Conservation (phyloP, 2,797 vertebrate species). For the Coregonus ussuriensis region DNA sequence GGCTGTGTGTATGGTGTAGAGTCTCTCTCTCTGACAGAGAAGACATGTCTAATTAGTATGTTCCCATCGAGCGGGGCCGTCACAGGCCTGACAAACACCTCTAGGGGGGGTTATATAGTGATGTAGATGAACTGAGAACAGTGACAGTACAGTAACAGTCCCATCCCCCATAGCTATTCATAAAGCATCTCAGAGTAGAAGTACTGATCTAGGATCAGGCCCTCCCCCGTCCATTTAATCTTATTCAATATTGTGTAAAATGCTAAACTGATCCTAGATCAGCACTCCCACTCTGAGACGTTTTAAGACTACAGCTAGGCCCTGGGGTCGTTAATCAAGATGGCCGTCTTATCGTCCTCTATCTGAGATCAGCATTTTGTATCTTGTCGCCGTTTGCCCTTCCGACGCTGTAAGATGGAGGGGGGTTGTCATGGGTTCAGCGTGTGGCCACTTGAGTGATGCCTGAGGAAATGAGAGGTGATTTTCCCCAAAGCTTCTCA, state of each 20-base stretch:
- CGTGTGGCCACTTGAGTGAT: constrained; percentile 70
- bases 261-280: neutral
- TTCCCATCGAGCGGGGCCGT: constrained; percentile 27
- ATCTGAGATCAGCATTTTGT: constrained; percentile 48
- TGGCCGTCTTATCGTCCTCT: constrained; percentile 10
- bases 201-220: neutral
- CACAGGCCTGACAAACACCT: constrained; percentile 26
- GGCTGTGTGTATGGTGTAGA: constrained; percentile 8
- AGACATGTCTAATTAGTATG: constrained; percentile 40
- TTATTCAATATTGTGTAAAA: too few species aligned
- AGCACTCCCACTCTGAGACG: too few species aligned
- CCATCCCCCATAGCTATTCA: neutral
- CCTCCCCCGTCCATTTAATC: too few species aligned
- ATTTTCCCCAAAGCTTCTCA: constrained; percentile 65
- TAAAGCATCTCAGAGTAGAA: neutral
- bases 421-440: constrained; percentile 54
- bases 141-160: constrained; percentile 6
- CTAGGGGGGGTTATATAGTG: neutral
- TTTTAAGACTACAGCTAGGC: too few species aligned
- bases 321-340: neutral
- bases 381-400: constrained; percentile 36
- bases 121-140: constrained; percentile 17
- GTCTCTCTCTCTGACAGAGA: constrained; percentile 23
- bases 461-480: constrained; percentile 68
- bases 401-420: constrained; percentile 30